These are phyloP conservation scores for Drosophila serrata DNA, from an alignment of 1,140 invertebrate species.

Conservation along the genomic window DNA sequence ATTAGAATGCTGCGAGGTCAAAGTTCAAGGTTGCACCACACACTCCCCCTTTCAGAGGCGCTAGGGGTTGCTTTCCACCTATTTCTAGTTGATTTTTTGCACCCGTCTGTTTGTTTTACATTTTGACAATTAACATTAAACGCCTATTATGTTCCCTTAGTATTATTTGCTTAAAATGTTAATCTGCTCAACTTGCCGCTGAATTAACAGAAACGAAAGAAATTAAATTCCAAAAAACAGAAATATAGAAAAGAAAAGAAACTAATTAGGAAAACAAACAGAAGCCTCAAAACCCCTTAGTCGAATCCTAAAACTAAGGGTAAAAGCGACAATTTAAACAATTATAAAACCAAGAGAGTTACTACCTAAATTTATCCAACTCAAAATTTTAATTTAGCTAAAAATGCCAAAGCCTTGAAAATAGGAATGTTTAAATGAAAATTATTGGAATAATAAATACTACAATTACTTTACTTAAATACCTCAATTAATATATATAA, in stretches of 20 bases:
- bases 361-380: no score
- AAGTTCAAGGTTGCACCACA: constrained; percentile 75
- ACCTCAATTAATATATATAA: background rate
- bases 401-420: no score
- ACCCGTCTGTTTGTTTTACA: constrained; percentile 36
- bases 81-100: constrained; percentile 1
- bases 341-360: background rate
- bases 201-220: constrained; percentile 10
- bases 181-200: constrained; percentile 56
- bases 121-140: constrained; percentile 59
- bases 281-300: constrained; percentile 24
- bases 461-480: background rate
- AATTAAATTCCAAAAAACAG: constrained; percentile 6
- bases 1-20: constrained; percentile 75
- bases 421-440: background rate
- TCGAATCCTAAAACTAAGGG: constrained; percentile 5
- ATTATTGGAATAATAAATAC: background rate
- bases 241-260: constrained; percentile 10
- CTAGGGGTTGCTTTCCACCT: background rate
- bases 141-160: constrained; percentile 17
- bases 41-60: background rate
- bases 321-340: constrained; percentile 2
- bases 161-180: constrained; percentile 62
- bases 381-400: no score
- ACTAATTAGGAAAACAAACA: constrained; percentile 5